Evolutionary conservation across 2,888 invertebrate species (phyloP).

Genomic region (Rhagonycha fulva): DNA sequence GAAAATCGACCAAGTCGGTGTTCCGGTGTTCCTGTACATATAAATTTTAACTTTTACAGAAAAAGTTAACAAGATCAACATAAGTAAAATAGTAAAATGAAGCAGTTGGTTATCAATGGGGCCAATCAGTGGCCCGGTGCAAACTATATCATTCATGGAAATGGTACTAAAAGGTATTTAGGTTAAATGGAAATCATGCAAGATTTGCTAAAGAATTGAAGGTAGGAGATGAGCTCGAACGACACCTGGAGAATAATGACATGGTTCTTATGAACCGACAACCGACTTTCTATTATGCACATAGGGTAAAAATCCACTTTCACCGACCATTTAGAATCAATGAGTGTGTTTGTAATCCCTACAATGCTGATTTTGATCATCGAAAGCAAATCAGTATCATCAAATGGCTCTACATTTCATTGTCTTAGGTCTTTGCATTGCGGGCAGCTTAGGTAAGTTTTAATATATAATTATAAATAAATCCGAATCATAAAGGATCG

Average conservation of each 20-base stretch:
- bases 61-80: constrained; percentile 84
- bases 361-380: constrained; percentile 99
- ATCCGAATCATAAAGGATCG: too few species aligned
- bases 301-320: constrained; percentile 82
- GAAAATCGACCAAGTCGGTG: constrained; percentile 95
- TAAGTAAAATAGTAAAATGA: constrained; percentile 78
- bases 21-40: constrained; percentile 94
- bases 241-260: constrained; percentile 92
- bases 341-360: constrained; percentile 98
- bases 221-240: constrained; percentile 91
- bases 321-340: constrained; percentile 93
- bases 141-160: constrained; percentile 83
- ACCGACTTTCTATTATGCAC: constrained; percentile 98
- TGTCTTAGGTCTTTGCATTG: too few species aligned
- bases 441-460: too few species aligned
- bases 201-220: constrained; percentile 85
- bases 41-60: constrained; percentile 97
- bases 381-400: too few species aligned
- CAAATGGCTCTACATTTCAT: too few species aligned
- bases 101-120: constrained; percentile 85
- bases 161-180: constrained; percentile 62
- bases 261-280: constrained; percentile 98
- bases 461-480: too few species aligned
- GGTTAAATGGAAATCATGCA: constrained; percentile 90
- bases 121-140: constrained; percentile 95